Base-by-base conservation (phyloP, 2,888 invertebrate genomes). In the Drosophila maculinotata region DNA sequence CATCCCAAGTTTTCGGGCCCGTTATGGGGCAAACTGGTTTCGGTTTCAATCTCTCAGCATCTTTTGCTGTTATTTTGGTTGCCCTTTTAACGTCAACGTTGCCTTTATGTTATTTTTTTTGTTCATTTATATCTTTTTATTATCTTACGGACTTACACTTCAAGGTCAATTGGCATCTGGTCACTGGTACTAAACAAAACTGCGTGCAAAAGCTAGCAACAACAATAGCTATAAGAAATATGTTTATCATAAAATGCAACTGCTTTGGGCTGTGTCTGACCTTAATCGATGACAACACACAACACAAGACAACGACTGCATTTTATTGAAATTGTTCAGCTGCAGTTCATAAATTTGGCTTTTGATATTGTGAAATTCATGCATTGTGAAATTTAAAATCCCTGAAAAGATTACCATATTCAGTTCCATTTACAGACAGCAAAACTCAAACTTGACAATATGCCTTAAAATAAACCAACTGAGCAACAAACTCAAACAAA, bases 271-370 rank as follows among this genome's bases (percentile, higher is more conserved):
- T 52, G 44, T 52, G 68, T 62, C 54, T 77, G 81, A 76, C 81
- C 81, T 83, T 86, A 86, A 81, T 86, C 82, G 86, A 79, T 67
- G 82, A 81, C 62, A 74, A 58, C 41, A 57, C 31, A 54, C 39
- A 54, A 23, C 23, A 45, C 60, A 30, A 28, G 15, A 28, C 28
- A 20, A 30, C 53, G 48, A 69, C 44, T 77, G 78, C 69, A 78
- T 47, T 65, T 68, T 64, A 67, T 73, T 63, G 33, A 65, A 64
- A 77, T 64, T 58, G 42, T 26, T 56, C 10, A n/a, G 25, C 38
- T 75, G 73, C 75, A 72, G 48, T 56, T 44, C 25, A 65, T 56
- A 49, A 49, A 54, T 38, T 58, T 25, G 35, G 42, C 28, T 33
- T 39, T 36, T 26, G 39, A 45, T 25, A 58, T 66, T 56, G 45